These are phyloP conservation scores for Dufourea novaeangliae DNA, from an alignment of 1,140 invertebrate genomes.

Conservation along the genomic window DNA sequence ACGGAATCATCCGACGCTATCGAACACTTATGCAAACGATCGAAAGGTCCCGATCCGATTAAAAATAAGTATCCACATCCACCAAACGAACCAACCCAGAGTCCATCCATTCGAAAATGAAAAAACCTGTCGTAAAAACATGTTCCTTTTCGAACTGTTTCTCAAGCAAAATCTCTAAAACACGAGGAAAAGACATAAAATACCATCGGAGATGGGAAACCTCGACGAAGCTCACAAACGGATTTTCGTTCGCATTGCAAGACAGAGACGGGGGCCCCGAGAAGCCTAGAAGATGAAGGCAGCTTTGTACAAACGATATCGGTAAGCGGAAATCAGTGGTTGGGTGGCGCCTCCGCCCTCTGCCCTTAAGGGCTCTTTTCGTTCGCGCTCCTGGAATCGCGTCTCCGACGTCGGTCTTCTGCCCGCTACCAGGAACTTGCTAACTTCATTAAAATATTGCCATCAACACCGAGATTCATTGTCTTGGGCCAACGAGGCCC, in stretches of 20 bases:
- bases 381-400: constrained; percentile 68
- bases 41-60: constrained; percentile 10
- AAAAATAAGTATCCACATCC: too few species aligned
- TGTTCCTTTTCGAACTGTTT: too few species aligned
- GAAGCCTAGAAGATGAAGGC: constrained; percentile 75
- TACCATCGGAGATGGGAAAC: too few species aligned
- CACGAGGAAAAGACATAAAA: too few species aligned
- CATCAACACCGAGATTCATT: constrained; percentile 63
- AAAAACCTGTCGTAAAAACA: too few species aligned
- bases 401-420: constrained; percentile 43
- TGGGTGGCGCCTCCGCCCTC: constrained; percentile 74
- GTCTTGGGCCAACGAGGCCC: constrained; percentile 39
- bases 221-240: too few species aligned
- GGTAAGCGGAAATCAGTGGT: constrained; percentile 80
- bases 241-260: constrained; percentile 31
- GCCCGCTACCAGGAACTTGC: constrained; percentile 68
- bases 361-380: constrained; percentile 44
- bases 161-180: too few species aligned
- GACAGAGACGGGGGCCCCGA: constrained; percentile 17
- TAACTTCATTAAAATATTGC: constrained; percentile 75
- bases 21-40: constrained; percentile 16
- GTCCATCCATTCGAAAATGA: too few species aligned
- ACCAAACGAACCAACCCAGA: too few species aligned
- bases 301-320: constrained; percentile 80
- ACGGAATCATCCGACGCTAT: neutral